These are phyloP conservation scores for Salticus scenicus DNA, from an alignment of 2,888 invertebrate genomes.

Conservation along the genomic window DNA sequence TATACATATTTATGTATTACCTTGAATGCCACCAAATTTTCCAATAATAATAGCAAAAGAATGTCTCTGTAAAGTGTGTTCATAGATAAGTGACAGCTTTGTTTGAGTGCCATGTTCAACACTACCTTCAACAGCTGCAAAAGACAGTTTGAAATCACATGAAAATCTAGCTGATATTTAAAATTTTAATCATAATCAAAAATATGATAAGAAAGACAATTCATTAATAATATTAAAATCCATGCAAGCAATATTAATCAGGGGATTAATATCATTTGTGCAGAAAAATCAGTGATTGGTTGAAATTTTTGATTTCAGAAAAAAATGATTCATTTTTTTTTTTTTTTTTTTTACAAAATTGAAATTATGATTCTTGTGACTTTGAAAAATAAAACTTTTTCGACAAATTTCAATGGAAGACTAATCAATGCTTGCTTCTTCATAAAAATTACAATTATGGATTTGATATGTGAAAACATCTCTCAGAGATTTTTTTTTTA, in stretches of 20 bases:
- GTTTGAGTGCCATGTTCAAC: constrained; percentile 85
- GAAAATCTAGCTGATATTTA: not conserved
- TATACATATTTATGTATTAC: too few species aligned
- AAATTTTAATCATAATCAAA: not conserved
- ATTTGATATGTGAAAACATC: too few species aligned
- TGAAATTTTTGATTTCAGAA: too few species aligned
- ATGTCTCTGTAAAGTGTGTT: constrained; percentile 86
- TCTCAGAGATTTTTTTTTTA: too few species aligned
- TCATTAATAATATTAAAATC: not conserved
- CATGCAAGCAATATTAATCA: not conserved
- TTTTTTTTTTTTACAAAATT: too few species aligned
- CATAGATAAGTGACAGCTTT: constrained; percentile 82
- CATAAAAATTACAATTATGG: too few species aligned
- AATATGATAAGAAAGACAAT: not conserved
- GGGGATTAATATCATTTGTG: not conserved
- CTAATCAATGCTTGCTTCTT: too few species aligned
- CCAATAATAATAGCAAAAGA: constrained; percentile 88
- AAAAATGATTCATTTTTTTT: too few species aligned
- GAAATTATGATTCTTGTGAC: too few species aligned
- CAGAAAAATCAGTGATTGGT: too few species aligned
- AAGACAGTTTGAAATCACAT: constrained; percentile 9
- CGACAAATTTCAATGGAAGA: too few species aligned
- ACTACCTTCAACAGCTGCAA: constrained; percentile 81
- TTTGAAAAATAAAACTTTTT: too few species aligned
- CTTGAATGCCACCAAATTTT: constrained; percentile 86